Conservation (phyloP, 2,797 vertebrate species). For the Cirrhinus molitorella region DNA sequence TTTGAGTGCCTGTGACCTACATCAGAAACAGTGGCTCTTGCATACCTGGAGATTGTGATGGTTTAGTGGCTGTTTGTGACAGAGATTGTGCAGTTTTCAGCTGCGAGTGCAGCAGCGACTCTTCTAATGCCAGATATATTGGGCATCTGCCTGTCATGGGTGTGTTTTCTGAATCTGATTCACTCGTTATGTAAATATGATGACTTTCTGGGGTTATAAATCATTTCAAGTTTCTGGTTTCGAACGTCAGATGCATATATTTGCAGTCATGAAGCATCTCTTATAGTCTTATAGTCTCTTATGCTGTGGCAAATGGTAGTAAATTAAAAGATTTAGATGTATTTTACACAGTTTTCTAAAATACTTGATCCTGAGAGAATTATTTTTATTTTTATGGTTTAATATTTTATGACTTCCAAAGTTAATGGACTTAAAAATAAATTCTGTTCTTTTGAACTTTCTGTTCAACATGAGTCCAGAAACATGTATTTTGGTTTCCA, state of each 20-base stretch:
- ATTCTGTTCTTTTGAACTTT: no score
- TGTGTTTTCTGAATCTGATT: not conserved
- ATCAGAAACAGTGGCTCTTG: not conserved
- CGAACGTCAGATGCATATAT: not conserved
- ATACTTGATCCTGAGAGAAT: not conserved
- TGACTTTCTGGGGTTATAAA: not conserved
- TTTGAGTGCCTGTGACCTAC: conserved; percentile 40
- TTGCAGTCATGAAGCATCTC: not conserved
- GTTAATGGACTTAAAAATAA: no score
- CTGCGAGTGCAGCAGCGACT: not conserved
- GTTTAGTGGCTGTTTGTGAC: conserved; percentile 9
- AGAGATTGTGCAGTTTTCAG: not conserved
- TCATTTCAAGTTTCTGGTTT: conserved; percentile 1
- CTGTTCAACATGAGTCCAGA: no score
- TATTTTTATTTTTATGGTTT: no score
- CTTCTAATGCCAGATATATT: not conserved
- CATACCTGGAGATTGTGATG: conserved; percentile 31
- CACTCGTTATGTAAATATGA: conserved; percentile 2
- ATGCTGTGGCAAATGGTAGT: not conserved
- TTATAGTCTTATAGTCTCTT: no score
- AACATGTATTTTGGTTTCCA: no score
- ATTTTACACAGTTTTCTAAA: not conserved
- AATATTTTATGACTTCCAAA: no score
- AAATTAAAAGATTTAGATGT: not conserved
- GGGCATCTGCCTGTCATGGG: not conserved